Evolutionary conservation across 92 coral and sea anemone species (phyloP).

Genomic region (Ricordea florida): DNA sequence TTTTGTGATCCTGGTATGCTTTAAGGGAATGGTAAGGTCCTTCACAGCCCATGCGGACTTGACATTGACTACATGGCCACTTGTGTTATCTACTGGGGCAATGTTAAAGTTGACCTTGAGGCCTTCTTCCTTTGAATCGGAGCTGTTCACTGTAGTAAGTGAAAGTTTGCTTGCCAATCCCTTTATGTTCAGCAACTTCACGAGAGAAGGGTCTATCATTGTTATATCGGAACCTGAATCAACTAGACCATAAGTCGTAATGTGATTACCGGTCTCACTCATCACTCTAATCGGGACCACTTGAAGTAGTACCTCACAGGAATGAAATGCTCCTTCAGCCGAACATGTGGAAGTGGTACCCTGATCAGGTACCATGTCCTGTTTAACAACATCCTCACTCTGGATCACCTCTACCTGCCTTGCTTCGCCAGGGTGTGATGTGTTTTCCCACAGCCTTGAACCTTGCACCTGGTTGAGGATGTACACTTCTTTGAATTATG

Average conservation of each 20-base stretch:
- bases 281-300: slow-evolving; percentile 55
- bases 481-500: no score
- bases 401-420: background rate
- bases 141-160: slow-evolving; percentile 46
- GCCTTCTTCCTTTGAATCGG: slow-evolving; percentile 19
- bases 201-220: slow-evolving; percentile 56
- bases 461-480: no score
- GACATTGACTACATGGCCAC: slow-evolving; percentile 21
- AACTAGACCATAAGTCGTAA: slow-evolving; percentile 46
- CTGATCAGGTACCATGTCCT: background rate
- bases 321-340: background rate
- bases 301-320: slow-evolving; percentile 50
- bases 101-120: slow-evolving; percentile 41
- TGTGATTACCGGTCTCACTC: slow-evolving; percentile 23
- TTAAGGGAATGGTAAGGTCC: slow-evolving; percentile 59
- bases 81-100: slow-evolving; percentile 22
- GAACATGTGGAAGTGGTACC: background rate
- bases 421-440: no score
- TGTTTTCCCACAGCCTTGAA: no score
- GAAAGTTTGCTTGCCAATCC: slow-evolving; percentile 43
- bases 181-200: slow-evolving; percentile 39
- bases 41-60: slow-evolving; percentile 63
- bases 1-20: slow-evolving; percentile 27
- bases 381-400: background rate
- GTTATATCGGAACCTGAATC: slow-evolving; percentile 69